Conservation (phyloP, 2,113 vertebrate genomes). For the Pollachius pollachius region DNA sequence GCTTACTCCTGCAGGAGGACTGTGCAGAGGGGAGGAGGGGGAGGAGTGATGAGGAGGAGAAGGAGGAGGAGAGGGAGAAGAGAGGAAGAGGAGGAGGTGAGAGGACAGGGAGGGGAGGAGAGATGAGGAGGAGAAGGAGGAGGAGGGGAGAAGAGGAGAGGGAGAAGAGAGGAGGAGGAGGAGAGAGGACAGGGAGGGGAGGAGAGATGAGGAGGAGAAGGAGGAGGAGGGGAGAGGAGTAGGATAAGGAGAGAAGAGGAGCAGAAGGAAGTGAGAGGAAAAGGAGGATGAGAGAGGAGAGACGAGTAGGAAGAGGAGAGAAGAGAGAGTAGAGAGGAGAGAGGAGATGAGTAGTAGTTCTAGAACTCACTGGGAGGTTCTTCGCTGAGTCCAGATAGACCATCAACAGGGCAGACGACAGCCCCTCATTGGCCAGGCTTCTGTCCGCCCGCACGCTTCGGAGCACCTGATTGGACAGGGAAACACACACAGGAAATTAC, state of each 20-base stretch:
- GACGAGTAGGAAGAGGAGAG: slow-evolving; percentile 19
- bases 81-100: slow-evolving; percentile 61
- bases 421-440: slow-evolving; percentile 84
- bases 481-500: not conserved
- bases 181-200: slow-evolving; percentile 59
- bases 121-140: slow-evolving; percentile 6
- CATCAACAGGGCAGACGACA: slow-evolving; percentile 91
- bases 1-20: no score
- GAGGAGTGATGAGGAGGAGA: slow-evolving; percentile 16
- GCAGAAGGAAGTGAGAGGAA: slow-evolving; percentile 44
- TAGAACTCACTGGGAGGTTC: slow-evolving; percentile 89
- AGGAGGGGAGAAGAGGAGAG: slow-evolving; percentile 14
- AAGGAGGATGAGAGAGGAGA: slow-evolving; percentile 14
- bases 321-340: no score
- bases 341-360: slow-evolving; percentile 58
- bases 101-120: slow-evolving; percentile 53
- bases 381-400: slow-evolving; percentile 91
- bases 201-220: slow-evolving; percentile 20
- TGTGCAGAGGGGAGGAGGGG: not conserved
- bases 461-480: slow-evolving; percentile 75
- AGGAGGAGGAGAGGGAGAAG: no score
- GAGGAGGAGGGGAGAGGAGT: no score
- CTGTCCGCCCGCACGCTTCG: slow-evolving; percentile 85
- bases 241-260: slow-evolving; percentile 58
- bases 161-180: slow-evolving; percentile 53